These are phyloP conservation scores for Cygnus atratus DNA, from an alignment of 2,113 vertebrate genomes.

Conservation along the genomic window DNA sequence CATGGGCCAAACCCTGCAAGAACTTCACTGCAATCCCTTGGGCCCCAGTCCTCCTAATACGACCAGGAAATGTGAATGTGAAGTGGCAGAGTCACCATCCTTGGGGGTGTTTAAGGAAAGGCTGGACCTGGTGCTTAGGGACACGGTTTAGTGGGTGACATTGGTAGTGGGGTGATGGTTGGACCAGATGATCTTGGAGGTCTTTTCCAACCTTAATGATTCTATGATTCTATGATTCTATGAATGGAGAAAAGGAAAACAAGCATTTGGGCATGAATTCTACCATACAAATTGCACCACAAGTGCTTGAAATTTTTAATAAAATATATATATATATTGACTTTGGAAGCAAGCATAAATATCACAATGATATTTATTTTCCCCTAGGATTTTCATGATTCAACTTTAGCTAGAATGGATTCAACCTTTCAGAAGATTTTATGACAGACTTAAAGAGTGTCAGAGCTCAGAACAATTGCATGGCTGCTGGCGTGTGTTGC, in stretches of 20 bases:
- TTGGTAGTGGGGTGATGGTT: no score
- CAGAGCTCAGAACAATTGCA: slow-evolving; percentile 14
- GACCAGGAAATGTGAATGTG: neutral
- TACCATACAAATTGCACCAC: neutral
- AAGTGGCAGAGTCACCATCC: no score
- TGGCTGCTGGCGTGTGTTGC: neutral
- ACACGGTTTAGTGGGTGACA: no score
- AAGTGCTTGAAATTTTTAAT: neutral
- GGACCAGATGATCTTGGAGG: no score
- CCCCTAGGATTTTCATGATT: neutral
- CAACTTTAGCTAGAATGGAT: neutral
- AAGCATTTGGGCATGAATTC: neutral
- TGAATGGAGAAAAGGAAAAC: neutral
- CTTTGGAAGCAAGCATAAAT: neutral
- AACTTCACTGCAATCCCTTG: neutral
- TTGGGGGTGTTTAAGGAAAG: no score
- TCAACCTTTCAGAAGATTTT: slow-evolving; percentile 51
- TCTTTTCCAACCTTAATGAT: no score
- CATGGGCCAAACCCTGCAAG: neutral
- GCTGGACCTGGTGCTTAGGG: no score
- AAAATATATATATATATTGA: neutral
- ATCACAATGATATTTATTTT: slow-evolving; percentile 25
- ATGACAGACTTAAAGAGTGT: slow-evolving; percentile 2
- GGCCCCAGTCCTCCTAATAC: neutral
- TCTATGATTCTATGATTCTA: no score